These are phyloP conservation scores for Lampris megalopsis DNA, from an alignment of 2,113 vertebrate genomes.

Conservation along the genomic window DNA sequence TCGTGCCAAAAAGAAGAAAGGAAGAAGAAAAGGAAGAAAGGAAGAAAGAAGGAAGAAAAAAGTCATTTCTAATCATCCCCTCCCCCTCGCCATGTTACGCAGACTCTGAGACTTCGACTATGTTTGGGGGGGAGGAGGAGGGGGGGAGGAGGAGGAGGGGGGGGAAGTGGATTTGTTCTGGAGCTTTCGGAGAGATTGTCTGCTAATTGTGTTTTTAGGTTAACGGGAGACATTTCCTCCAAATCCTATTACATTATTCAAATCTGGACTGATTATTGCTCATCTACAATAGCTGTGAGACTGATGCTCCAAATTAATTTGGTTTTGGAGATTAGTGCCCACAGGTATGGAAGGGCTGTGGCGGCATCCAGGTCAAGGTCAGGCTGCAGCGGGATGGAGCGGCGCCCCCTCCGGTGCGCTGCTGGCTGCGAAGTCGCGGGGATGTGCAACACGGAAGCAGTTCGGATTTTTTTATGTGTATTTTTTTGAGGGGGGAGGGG, in stretches of 20 bases:
- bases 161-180: slow-evolving; percentile 31
- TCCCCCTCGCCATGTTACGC: neutral
- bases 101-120: slow-evolving; percentile 54
- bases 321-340: slow-evolving; percentile 77
- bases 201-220: slow-evolving; percentile 79
- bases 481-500: too few relatives aligned
- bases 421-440: slow-evolving; percentile 22
- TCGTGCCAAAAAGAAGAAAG: neutral
- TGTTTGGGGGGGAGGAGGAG: too few relatives aligned
- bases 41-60: neutral
- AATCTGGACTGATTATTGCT: slow-evolving; percentile 73
- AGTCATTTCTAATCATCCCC: neutral
- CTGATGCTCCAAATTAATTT: slow-evolving; percentile 80
- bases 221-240: slow-evolving; percentile 62
- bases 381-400: slow-evolving; percentile 64
- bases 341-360: slow-evolving; percentile 72
- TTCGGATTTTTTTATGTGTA: too few relatives aligned
- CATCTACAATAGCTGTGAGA: slow-evolving; percentile 65
- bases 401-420: slow-evolving; percentile 16
- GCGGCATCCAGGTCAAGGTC: slow-evolving; percentile 83
- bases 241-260: slow-evolving; percentile 74
- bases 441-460: too few relatives aligned
- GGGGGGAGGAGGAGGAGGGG: too few relatives aligned
- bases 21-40: neutral
- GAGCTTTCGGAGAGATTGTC: slow-evolving; percentile 42